These are phyloP conservation scores for Larimichthys polyactis DNA, from an alignment of 2,113 vertebrate genomes.

Conservation along the genomic window DNA sequence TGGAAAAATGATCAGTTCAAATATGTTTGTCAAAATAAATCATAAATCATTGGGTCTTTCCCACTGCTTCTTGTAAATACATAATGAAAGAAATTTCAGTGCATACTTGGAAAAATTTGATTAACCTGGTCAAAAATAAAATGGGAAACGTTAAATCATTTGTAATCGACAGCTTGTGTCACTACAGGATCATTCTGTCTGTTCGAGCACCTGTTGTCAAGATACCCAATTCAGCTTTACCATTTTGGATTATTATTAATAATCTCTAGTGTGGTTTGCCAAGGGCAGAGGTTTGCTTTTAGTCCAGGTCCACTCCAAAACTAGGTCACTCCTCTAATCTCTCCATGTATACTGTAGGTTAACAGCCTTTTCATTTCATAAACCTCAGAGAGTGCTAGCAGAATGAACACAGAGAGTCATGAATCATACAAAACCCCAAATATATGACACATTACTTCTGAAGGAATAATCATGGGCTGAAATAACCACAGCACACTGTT, in stretches of 20 bases:
- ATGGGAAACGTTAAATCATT: constrained; percentile 39
- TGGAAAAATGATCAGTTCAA: background rate
- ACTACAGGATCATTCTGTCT: constrained; percentile 43
- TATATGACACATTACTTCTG: constrained; percentile 16
- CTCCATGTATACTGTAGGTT: constrained; percentile 67
- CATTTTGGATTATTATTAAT: constrained; percentile 83
- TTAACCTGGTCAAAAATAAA: constrained; percentile 40
- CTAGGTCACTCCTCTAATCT: constrained; percentile 81
- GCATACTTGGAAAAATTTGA: background rate
- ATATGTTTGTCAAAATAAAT: background rate
- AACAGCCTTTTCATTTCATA: constrained; percentile 67
- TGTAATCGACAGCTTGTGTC: constrained; percentile 22
- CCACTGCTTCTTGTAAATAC: background rate
- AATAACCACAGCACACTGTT: background rate
- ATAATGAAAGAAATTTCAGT: background rate
- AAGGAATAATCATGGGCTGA: constrained; percentile 7
- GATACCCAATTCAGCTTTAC: constrained; percentile 64
- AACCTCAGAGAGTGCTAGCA: constrained; percentile 50
- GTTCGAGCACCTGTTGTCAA: constrained; percentile 71
- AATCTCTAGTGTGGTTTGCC: constrained; percentile 77
- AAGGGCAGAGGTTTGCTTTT: constrained; percentile 76
- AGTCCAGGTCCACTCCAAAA: constrained; percentile 73
- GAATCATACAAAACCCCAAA: constrained; percentile 39
- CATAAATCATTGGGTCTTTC: background rate
- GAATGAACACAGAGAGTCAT: constrained; percentile 26